These are phyloP conservation scores for Aphidius colemani DNA, from an alignment of 2,888 invertebrate species.

Conservation along the genomic window DNA sequence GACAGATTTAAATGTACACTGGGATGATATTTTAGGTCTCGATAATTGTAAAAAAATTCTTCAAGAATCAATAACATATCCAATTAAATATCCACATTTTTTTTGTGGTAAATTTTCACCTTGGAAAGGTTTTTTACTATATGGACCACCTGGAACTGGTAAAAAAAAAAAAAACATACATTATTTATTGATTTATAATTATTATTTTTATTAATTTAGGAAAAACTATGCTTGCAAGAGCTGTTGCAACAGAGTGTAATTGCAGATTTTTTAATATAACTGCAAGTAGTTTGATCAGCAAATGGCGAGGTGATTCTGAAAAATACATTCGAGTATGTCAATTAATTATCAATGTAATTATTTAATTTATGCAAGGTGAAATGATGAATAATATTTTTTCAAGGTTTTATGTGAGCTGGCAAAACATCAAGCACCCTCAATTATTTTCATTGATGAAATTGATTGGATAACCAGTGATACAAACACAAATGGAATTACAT, in stretches of 20 bases:
- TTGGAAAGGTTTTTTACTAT: slow-evolving; percentile 75
- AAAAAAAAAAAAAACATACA: slow-evolving; percentile 5
- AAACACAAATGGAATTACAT: slow-evolving; percentile 57
- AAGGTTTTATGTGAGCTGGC: slow-evolving; percentile 88
- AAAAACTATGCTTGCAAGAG: slow-evolving; percentile 90
- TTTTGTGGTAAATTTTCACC: slow-evolving; percentile 74
- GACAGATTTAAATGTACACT: slow-evolving; percentile 71
- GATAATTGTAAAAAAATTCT: slow-evolving; percentile 75
- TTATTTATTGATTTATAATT: background rate
- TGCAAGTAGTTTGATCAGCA: slow-evolving; percentile 87
- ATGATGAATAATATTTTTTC: background rate
- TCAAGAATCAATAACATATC: slow-evolving; percentile 86
- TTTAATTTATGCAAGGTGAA: background rate
- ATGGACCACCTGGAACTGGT: slow-evolving; percentile 81
- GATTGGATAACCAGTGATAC: slow-evolving; percentile 78
- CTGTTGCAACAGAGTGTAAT: slow-evolving; percentile 80
- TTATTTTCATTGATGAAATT: slow-evolving; percentile 92
- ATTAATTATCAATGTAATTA: background rate
- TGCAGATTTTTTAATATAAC: slow-evolving; percentile 90
- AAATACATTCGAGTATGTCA: slow-evolving; percentile 78
- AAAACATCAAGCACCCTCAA: slow-evolving; percentile 80
- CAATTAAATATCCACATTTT: slow-evolving; percentile 73
- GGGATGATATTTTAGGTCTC: slow-evolving; percentile 83
- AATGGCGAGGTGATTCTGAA: slow-evolving; percentile 96
- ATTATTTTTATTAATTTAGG: slow-evolving; percentile 51